Percentiles rank a stretch among this genome's conserved stretches.
Evolutionary conservation across 1,140 invertebrate genomes (phyloP).

Genomic region (Cydia strobilella): DNA sequence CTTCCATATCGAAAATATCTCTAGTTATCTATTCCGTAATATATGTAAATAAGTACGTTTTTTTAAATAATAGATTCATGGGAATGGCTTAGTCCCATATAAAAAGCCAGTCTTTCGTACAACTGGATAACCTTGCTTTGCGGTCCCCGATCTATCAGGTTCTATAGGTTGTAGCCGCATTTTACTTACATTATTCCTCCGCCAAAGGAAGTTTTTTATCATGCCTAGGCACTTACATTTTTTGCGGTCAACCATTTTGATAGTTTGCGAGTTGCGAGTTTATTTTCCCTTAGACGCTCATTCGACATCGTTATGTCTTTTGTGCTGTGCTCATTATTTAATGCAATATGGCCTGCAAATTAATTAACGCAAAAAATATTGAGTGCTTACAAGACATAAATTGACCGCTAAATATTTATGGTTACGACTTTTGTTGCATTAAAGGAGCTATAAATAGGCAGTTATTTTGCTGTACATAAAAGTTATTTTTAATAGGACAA

Average conservation of each 20-base stretch:
- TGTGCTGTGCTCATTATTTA: not conserved
- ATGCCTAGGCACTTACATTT: not conserved
- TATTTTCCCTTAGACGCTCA: not conserved
- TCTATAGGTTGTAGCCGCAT: slow-evolving; percentile 14
- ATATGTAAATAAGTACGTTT: not conserved
- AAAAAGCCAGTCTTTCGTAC: slow-evolving; percentile 43
- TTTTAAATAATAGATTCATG: not conserved
- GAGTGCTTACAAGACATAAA: not conserved
- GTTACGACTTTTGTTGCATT: not conserved
- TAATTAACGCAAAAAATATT: slow-evolving; percentile 20
- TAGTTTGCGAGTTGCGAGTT: not conserved
- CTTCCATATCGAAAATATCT: not conserved
- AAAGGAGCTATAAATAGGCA: not conserved
- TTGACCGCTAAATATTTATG: slow-evolving; percentile 6
- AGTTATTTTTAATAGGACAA: not conserved
- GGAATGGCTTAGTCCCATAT: not conserved
- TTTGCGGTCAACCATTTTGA: not conserved
- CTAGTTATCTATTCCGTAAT: not conserved
- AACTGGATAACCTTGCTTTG: slow-evolving; percentile 53
- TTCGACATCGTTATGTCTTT: not conserved
- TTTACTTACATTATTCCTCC: slow-evolving; percentile 7
- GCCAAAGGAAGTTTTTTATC: not conserved
- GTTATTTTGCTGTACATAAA: not conserved
- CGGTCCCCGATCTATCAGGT: slow-evolving; percentile 37
- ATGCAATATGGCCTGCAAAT: slow-evolving; percentile 6